These are phyloP conservation scores for Epinephelus lanceolatus DNA, from an alignment of 2,113 vertebrate species.

Conservation along the genomic window DNA sequence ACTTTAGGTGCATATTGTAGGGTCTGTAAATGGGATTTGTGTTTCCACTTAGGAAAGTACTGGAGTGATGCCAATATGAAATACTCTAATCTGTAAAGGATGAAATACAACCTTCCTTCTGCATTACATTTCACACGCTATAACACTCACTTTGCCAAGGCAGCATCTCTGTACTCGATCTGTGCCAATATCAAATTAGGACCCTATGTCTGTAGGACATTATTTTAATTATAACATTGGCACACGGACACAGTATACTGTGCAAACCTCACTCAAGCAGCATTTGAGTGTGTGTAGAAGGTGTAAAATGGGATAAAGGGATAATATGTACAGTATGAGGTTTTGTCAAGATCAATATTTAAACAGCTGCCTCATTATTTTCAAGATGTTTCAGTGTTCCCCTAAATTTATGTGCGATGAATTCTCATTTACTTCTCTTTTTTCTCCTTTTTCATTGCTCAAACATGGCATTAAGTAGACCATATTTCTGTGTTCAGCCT, in stretches of 20 bases:
- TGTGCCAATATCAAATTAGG: neutral
- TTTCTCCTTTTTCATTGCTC: constrained; percentile 33
- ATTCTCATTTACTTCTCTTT: constrained; percentile 3
- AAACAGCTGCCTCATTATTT: constrained; percentile 6
- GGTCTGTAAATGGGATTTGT: too few species aligned
- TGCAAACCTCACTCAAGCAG: neutral
- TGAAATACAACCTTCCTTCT: neutral
- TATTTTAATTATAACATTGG: neutral
- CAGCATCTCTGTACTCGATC: neutral
- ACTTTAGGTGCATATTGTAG: too few species aligned
- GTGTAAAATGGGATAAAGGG: neutral
- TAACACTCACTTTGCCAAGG: neutral
- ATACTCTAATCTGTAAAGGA: neutral
- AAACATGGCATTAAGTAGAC: constrained; percentile 33
- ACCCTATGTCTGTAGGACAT: neutral
- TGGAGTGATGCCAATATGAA: neutral
- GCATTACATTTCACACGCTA: neutral
- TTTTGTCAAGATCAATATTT: constrained; percentile 36
- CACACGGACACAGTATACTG: neutral
- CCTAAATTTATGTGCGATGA: constrained; percentile 2
- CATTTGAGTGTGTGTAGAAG: neutral
- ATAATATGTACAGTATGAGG: neutral
- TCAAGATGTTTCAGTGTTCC: neutral
- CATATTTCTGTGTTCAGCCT: constrained; percentile 55
- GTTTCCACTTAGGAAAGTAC: neutral